These are phyloP conservation scores for Agriopis aurantiaria DNA, from an alignment of 2,888 invertebrate species.

Conservation along the genomic window DNA sequence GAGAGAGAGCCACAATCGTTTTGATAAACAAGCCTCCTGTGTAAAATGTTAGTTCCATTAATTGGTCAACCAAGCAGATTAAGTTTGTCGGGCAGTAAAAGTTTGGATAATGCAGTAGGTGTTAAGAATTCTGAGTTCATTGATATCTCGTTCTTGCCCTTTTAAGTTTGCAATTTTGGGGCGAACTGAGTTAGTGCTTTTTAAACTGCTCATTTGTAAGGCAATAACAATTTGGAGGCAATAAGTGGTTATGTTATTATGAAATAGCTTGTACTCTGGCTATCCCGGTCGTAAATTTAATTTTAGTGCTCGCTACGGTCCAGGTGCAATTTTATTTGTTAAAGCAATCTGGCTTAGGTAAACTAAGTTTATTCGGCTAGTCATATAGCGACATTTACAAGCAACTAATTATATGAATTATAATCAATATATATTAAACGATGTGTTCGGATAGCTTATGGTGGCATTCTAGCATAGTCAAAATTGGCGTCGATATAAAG, in stretches of 20 bases:
- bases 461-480: too few species aligned
- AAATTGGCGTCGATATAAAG: too few species aligned
- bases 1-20: background rate
- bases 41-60: background rate
- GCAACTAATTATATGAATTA: too few species aligned
- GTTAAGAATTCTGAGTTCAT: constrained; percentile 24
- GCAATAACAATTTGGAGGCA: constrained; percentile 23
- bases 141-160: constrained; percentile 24
- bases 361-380: background rate
- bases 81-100: background rate
- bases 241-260: constrained; percentile 24
- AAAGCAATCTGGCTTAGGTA: background rate
- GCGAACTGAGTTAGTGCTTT: constrained; percentile 25
- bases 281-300: constrained; percentile 18
- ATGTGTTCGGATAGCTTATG: too few species aligned
- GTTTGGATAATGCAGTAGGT: constrained; percentile 18
- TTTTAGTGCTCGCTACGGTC: constrained; percentile 18
- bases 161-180: constrained; percentile 13
- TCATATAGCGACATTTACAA: background rate
- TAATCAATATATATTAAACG: too few species aligned
- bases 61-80: background rate
- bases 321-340: background rate
- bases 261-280: constrained; percentile 16
- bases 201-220: constrained; percentile 30
- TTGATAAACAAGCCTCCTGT: background rate